Percentiles rank a stretch among this genome's conserved stretches.
Conservation (phyloP, 1,140 invertebrate species). For the Plectus sambesii region DNA sequence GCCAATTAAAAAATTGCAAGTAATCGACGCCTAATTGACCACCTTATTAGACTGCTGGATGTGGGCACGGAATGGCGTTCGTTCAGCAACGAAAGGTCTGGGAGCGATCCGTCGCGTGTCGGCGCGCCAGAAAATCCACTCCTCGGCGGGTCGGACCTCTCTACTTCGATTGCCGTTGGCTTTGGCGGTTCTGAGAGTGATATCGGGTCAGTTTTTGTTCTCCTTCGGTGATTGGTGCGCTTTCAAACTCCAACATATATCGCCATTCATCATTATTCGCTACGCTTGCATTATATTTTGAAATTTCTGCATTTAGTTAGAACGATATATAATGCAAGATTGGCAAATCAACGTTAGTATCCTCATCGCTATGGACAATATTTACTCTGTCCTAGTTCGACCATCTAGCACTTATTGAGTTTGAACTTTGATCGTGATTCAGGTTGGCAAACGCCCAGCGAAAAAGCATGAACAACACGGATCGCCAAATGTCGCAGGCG, state of each 20-base stretch:
- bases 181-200: constrained; percentile 59
- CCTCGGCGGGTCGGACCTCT: constrained; percentile 84
- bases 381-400: constrained; percentile 53
- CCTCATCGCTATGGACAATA: constrained; percentile 44
- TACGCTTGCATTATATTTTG: constrained; percentile 67
- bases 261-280: too few species aligned
- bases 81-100: constrained; percentile 94
- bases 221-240: constrained; percentile 72
- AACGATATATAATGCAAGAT: too few species aligned
- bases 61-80: constrained; percentile 99
- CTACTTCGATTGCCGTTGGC: constrained; percentile 88
- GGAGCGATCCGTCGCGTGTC: constrained; percentile 94
- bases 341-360: too few species aligned
- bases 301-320: too few species aligned
- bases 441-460: constrained; percentile 43
- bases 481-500: constrained; percentile 82
- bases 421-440: constrained; percentile 15
- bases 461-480: constrained; percentile 47
- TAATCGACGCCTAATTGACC: too few species aligned
- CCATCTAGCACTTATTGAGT: constrained; percentile 1
- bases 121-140: constrained; percentile 77
- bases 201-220: constrained; percentile 25
- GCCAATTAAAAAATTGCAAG: background rate
- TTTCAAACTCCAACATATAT: too few species aligned
- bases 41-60: constrained; percentile 76